These are phyloP conservation scores for Upupa epops DNA, from an alignment of 2,113 vertebrate species.

Conservation along the genomic window DNA sequence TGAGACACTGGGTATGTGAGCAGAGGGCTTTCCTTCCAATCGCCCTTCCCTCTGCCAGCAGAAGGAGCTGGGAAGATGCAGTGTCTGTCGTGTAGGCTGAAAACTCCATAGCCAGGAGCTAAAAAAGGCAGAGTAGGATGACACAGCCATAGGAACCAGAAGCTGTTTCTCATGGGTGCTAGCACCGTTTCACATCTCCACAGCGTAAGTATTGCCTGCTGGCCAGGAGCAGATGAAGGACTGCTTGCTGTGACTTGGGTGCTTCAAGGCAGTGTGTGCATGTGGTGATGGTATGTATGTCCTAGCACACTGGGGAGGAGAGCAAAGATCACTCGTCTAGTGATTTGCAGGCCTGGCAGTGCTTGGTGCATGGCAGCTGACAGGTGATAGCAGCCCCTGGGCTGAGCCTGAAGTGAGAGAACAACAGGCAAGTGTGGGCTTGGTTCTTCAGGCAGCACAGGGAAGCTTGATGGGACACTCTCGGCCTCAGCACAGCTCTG, in stretches of 20 bases:
- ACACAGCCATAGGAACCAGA: not conserved
- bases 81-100: not conserved
- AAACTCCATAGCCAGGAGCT: not conserved
- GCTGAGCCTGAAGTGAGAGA: not conserved
- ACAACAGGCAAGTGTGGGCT: not conserved
- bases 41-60: conserved; percentile 5
- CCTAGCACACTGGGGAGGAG: not conserved
- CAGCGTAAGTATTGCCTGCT: not conserved
- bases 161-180: not conserved
- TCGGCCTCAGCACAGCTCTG: not conserved
- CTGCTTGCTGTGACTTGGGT: not conserved
- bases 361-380: not conserved
- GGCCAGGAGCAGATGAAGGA: not conserved
- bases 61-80: not conserved
- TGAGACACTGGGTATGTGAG: conserved; percentile 19
- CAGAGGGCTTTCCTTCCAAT: conserved; percentile 37
- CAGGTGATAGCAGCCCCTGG: not conserved
- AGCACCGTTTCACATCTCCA: not conserved
- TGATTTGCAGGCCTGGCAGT: not conserved
- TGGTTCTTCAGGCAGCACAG: not conserved
- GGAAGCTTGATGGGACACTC: not conserved
- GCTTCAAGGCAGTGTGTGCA: not conserved
- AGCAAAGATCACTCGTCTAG: not conserved
- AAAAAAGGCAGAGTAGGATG: not conserved
- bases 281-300: not conserved